These are phyloP conservation scores for Drosophila prolongata DNA, from an alignment of 2,888 invertebrate genomes.

Conservation along the genomic window DNA sequence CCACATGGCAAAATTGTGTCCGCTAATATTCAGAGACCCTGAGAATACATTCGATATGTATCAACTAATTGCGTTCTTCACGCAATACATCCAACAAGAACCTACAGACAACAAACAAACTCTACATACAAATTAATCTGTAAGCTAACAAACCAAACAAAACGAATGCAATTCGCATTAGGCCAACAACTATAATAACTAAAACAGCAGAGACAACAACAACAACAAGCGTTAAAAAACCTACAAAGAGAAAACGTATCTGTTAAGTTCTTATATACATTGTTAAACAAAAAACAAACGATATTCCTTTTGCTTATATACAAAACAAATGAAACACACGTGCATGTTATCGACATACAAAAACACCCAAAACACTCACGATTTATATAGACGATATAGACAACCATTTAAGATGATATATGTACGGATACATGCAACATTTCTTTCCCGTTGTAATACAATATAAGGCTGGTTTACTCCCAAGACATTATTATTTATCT, in stretches of 20 bases:
- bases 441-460: constrained; percentile 79
- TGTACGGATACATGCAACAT: constrained; percentile 63
- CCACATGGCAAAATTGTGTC: constrained; percentile 1
- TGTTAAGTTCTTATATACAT: constrained; percentile 66
- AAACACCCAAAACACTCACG: constrained; percentile 18
- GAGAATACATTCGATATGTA: constrained; percentile 19
- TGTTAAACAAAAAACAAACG: constrained; percentile 57
- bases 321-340: constrained; percentile 29
- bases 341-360: constrained; percentile 43
- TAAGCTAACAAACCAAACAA: constrained; percentile 61
- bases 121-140: constrained; percentile 60
- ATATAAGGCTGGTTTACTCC: constrained; percentile 84
- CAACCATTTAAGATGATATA: constrained; percentile 32
- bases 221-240: constrained; percentile 21
- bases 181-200: constrained; percentile 60
- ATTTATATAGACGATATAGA: constrained; percentile 23
- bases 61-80: constrained; percentile 18
- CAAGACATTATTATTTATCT: constrained; percentile 84
- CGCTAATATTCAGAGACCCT: constrained; percentile 11
- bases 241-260: constrained; percentile 44
- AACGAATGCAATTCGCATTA: constrained; percentile 38
- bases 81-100: constrained; percentile 17
- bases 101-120: constrained; percentile 32
- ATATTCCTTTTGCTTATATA: constrained; percentile 80
- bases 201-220: constrained; percentile 22